Conservation (phyloP, 37 sponge, comb jelly and placozoan genomes). For the Petrosia ficiformis region DNA sequence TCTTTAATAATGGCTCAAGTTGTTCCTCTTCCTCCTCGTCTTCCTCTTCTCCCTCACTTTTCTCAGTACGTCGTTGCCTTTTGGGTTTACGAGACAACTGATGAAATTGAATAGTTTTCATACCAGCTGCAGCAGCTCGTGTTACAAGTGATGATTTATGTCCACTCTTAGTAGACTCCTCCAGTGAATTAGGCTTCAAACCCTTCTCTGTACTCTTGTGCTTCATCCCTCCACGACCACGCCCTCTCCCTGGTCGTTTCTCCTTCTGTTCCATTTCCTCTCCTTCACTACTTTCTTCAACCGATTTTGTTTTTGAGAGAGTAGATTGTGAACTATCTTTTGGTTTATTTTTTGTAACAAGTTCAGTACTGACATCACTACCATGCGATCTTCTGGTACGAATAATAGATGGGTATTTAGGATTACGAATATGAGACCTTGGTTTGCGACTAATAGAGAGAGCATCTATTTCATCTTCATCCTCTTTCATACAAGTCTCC, state of each 20-base stretch:
- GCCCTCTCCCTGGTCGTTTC: not conserved
- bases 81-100: too few relatives aligned
- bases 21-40: not conserved
- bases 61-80: too few relatives aligned
- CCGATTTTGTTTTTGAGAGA: not conserved
- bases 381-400: constrained; percentile 27
- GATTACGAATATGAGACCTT: too few relatives aligned
- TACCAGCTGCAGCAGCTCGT: not conserved
- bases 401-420: constrained; percentile 35
- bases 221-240: not conserved
- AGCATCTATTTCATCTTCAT: too few relatives aligned
- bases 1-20: not conserved
- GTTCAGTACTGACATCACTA: too few relatives aligned
- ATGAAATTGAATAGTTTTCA: too few relatives aligned
- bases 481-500: too few relatives aligned
- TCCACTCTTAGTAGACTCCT: not conserved
- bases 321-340: too few relatives aligned
- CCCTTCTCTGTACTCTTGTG: not conserved
- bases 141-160: not conserved
- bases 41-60: not conserved
- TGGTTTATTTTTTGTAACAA: too few relatives aligned
- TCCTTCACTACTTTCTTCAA: not conserved
- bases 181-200: not conserved
- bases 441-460: too few relatives aligned
- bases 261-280: too few relatives aligned